Base-by-base conservation (phyloP, 2,113 vertebrate genomes). In the Triplophysa tibetana region DNA sequence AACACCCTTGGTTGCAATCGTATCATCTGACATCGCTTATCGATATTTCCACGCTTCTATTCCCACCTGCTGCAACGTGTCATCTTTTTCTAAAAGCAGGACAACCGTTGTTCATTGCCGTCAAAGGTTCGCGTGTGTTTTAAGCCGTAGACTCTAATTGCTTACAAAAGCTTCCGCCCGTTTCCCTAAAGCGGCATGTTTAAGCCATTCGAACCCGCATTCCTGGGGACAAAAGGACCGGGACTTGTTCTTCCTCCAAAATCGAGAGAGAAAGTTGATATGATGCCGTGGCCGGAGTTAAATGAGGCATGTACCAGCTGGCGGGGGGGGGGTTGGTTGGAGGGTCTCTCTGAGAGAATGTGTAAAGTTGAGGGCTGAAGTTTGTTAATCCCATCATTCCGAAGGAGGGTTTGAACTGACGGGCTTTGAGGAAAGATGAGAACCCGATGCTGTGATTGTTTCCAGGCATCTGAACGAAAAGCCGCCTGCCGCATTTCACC, bases 181-280 rank as follows among this genome's bases (percentile, higher is more conserved):
- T 21, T 61, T 69, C 43, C 79, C 82, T 85, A 83, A 87, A 86
- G 87, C 86, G 88, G 90, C 89, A 92, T 89, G 90, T 88, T 89
- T 91, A 89, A 91, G 86, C 89, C 87, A 90, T 92, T 92, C 91
- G 88, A 90, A 87, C 82, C 83, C 48, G 65, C 88, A 90, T 87
- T 89, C 89, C 86, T 84, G 73, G 29, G 85, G 82, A 89, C 86
- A 83, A 83, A 79, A 86, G 83, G 21, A 80, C 29, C 29, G 29
- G 72, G 70, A 76, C 72, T 66, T 23, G 19, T 58, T 23, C 70
- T 48, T 41, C 62, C 64, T 48, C 67, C 68, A 64, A 64, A 76
- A 65, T 60, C 0, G 12, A 67, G 17, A 79, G 79, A 82, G 85
- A 70, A 83, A 84, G 89, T 60, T 70, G 81, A 89, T 89, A 86